Base-by-base conservation (phyloP, 2,888 invertebrate genomes). In the Rhingia rostrata region DNA sequence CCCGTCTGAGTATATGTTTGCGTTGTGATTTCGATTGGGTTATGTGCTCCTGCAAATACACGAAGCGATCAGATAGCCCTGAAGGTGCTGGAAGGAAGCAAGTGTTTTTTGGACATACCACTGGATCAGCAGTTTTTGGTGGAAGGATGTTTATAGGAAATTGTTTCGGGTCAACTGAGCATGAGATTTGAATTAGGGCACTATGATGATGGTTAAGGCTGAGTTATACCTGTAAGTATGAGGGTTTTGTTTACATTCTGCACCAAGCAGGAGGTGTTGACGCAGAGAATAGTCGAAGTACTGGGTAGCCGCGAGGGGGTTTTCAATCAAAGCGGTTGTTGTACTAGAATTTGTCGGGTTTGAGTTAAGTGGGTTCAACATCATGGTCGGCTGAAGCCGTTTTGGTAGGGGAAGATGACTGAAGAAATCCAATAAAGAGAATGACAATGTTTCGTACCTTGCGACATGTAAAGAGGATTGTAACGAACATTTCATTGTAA, bases 111-210 rank as follows among this genome's bases (percentile, higher is more conserved):
- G 41, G 35, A 14, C 14, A 33, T 22, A 63, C 39, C 12, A 33
- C 35, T 54, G 67, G 63, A 79, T 73, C 79, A 73, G 79, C 73
- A 83, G 5, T 75, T 69, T 73, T 39, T 41, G 10, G 7, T 10
- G 47, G 37, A 37, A 7, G 66, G 49, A 56, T 30, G 66, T 63
- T 63, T 73, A 51, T 78, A 79, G 79, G 79, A 83, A 83, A 80
- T 74, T 84, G 80, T 80, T 80, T 84, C 80, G 58, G 64, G 74
- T 74, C 84, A 80, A 84, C 84, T 80, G 74, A 84, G 84, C 84
- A 54, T 84, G 84, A 84, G 80, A 80, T 84, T 84, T 80, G 74
- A 84, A 80, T 84, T 84, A 84, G 74, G 47, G 45, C 3, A 49
- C 30, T 51, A 69, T 51, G 56, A 66, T 63, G 22, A 22, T 22